Evolutionary conservation across 2,797 vertebrate genomes (phyloP), one percentile per base, ranked within the genome.

Genomic region (Acanthiza pusilla): DNA sequence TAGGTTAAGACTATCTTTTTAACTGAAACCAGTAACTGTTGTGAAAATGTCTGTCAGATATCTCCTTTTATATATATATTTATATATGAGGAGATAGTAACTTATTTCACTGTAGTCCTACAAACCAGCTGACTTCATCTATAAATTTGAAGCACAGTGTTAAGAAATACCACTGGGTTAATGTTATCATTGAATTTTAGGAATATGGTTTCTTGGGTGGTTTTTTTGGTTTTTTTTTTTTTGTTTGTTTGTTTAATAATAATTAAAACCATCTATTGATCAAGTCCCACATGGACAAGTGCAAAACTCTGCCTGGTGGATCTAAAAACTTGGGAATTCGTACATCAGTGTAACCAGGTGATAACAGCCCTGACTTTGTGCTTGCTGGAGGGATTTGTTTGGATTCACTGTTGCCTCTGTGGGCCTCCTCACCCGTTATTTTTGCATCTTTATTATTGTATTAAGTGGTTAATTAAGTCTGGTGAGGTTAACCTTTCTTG

Each of bases 401-500:
- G 32, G 45, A 27, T 60, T 73, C 72, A 30, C 50, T 38, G 21
- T 78, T 85, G 51, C 54, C 77, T 58, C 73, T 47, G 2, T 70
- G 68, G 40, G 42, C 47, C 76, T 78, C 53, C 60, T 91, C 54
- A 11, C 30, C 48, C 77, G 30, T 85, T 95, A 88, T 91, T 75
- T 93, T 78, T 96, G 88, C 93, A 94, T 92, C 96, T 97, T 96
- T 95, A 95, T 91, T 96, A 90, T 88, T 92, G 62, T 93, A 93
- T 96, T 93, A 96, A 97, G 88, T 93, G 94, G 93, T 95, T 96
- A 96, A 96, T 97, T 82, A 88, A 91, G 91, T 91, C 71, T 91
- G 83, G 85, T 91, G 92, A 95, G 90, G 74, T 91, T 95, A 95
- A 95, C 94, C 86, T 95, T 93, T 85, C 83, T 65, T 78, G 63